Conservation (phyloP, 2,797 vertebrate genomes). For the Pagetopsis macropterus region DNA sequence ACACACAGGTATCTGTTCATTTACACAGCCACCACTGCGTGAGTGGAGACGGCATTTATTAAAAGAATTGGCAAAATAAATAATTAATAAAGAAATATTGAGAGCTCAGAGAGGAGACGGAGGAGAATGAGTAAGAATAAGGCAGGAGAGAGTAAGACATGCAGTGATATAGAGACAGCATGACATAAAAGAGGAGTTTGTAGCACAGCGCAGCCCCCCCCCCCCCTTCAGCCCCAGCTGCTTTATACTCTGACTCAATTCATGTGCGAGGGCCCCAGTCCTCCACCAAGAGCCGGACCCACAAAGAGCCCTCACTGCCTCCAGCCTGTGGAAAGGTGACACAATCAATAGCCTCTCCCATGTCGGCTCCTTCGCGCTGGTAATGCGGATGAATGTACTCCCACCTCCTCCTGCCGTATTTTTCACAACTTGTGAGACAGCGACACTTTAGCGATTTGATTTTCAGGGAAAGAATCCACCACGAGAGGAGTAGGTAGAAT, state of each 20-base stretch:
- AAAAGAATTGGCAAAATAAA: conserved; percentile 25
- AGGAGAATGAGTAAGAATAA: conserved; percentile 20
- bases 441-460: background rate
- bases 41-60: background rate
- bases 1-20: conserved; percentile 23
- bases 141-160: conserved; percentile 17
- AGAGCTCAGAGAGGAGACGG: background rate
- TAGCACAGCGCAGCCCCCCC: conserved; percentile 31
- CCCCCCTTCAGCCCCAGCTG: conserved; percentile 58
- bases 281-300: conserved; percentile 64
- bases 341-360: conserved; percentile 71
- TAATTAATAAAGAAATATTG: conserved; percentile 20
- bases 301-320: conserved; percentile 76
- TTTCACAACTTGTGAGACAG: background rate
- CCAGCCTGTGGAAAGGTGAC: conserved; percentile 74
- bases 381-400: conserved; percentile 35
- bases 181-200: conserved; percentile 66
- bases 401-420: background rate
- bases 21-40: conserved; percentile 4
- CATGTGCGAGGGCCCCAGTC: conserved; percentile 74
- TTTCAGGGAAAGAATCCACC: too few species aligned
- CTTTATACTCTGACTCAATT: conserved; percentile 76
- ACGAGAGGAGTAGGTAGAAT: too few species aligned
- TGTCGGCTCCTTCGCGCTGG: conserved; percentile 42
- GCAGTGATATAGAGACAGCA: conserved; percentile 27